Evolutionary conservation across 1,140 invertebrate species (phyloP).

Genomic region (Dendrolimus punctatus): DNA sequence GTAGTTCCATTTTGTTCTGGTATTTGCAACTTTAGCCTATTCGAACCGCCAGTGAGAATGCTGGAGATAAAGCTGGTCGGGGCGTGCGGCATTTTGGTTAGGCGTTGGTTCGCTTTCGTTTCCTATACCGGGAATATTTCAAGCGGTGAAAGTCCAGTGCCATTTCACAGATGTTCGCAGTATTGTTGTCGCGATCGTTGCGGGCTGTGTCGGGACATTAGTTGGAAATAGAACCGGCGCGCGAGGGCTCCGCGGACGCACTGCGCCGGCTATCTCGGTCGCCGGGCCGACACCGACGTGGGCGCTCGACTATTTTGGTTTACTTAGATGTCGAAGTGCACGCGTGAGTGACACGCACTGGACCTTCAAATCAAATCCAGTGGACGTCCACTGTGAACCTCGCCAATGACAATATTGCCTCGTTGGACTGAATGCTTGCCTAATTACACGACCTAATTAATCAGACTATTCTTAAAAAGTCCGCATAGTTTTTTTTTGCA

Average conservation of each 20-base stretch:
- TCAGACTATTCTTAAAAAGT: too few species aligned
- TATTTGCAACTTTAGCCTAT: constrained; percentile 44
- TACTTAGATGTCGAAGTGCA: constrained; percentile 67
- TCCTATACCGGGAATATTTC: constrained; percentile 56
- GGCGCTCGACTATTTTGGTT: constrained; percentile 64
- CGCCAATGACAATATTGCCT: constrained; percentile 18
- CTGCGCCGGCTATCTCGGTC: constrained; percentile 61
- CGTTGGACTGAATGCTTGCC: constrained; percentile 5
- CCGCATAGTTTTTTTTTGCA: too few species aligned
- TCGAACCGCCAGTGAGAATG: constrained; percentile 21
- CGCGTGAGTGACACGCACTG: constrained; percentile 32
- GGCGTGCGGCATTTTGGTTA: constrained; percentile 44
- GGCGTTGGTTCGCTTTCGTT: constrained; percentile 39
- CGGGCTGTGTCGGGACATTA: constrained; percentile 54
- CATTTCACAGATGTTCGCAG: constrained; percentile 50
- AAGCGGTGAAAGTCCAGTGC: constrained; percentile 56
- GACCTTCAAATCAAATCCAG: constrained; percentile 53
- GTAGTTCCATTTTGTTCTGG: constrained; percentile 30
- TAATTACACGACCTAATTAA: not conserved
- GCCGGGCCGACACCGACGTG: constrained; percentile 41
- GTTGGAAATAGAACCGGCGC: constrained; percentile 65
- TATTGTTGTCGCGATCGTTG: constrained; percentile 50
- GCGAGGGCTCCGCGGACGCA: constrained; percentile 53
- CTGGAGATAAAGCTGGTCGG: constrained; percentile 16
- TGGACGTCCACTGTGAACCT: constrained; percentile 14